Base-by-base conservation (phyloP, 2,888 invertebrate genomes). In the Spisula solida region DNA sequence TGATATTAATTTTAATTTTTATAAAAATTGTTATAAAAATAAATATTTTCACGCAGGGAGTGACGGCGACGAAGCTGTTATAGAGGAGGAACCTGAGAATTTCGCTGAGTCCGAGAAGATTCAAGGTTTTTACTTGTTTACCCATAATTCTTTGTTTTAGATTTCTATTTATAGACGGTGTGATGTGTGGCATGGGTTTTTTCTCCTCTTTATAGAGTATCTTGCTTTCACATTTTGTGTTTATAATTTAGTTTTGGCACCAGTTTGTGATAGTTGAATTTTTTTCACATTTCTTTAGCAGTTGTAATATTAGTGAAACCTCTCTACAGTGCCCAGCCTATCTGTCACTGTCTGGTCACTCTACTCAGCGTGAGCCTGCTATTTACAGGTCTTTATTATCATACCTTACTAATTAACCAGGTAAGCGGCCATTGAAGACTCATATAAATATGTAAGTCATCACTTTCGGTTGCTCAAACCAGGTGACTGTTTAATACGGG, bases 51-150 rank as follows among this genome's bases (percentile, higher is more conserved):
- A 29, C 14, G 1, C 31, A 87, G 86, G 86, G 86, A 87, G 86
- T 82, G 86, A 87, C 82, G 86, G 86, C 0, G 86, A 87, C 82
- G 86, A 87, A 25, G 82, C 78, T 25, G 55, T 87, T 41, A 87
- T 87, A 34, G 86, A 87, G 55, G 41, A 41, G 8, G 86, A 87
- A 78, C 70, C 75, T n/a, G 86, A 87, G 41, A 12, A 75, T 29
- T n/a, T 70, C 56, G 31, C 34, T 34, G 75, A 75, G 10, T 48
- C 82, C 29, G 75, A 78, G 25, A 41, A 41, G 41, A 14, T 31
- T n/a, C 78, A 84, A 84, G 84, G 84, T 84, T 78, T 29, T 78
- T 56, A 56, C 56, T 56, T 56, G 20, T 1, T 56, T 56, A 56
- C 56, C 56, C 56, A 56, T 56, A 56, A 56, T 56, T n/a, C 56